Percentiles rank a stretch among this genome's conserved stretches.
phyloP scores from a whole-genome alignment of 2,888 invertebrate species.

The Argyra leucocephala region DNA sequence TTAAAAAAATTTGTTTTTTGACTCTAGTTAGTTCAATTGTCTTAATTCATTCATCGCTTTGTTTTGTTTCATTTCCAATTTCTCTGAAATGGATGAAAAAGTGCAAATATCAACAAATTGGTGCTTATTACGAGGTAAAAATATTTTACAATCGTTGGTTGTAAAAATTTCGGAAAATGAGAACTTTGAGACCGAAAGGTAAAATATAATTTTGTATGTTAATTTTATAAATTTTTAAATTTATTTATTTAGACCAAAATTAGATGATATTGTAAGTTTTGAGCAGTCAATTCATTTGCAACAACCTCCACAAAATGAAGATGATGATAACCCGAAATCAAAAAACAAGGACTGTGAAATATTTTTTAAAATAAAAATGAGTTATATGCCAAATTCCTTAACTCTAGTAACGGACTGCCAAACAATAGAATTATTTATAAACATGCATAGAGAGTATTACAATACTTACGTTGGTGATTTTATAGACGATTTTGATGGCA shows the following conservation, averaged over 20 bases:
- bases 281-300: conserved; percentile 32
- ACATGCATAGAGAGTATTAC: conserved; percentile 34
- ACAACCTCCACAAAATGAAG: conserved; percentile 9
- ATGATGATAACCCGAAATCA: conserved; percentile 17
- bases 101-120: conserved; percentile 28
- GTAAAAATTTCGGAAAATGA: conserved; percentile 28
- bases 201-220: background rate
- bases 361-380: conserved; percentile 27
- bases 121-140: conserved; percentile 31
- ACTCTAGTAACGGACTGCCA: conserved; percentile 34
- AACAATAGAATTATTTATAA: conserved; percentile 37
- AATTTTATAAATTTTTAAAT: conserved; percentile 14
- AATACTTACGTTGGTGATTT: conserved; percentile 34
- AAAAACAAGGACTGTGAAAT: conserved; percentile 32
- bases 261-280: conserved; percentile 33
- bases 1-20: too few species aligned
- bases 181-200: conserved; percentile 30
- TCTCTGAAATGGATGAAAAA: conserved; percentile 7
- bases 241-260: conserved; percentile 28
- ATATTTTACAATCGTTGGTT: conserved; percentile 27
- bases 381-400: conserved; percentile 34
- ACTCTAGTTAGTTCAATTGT: too few species aligned
- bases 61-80: too few species aligned
- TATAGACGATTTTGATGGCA: conserved; percentile 29
- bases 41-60: too few species aligned